Evolutionary conservation across 2,888 invertebrate genomes (phyloP).

Genomic region (Leptarthrus brevirostris): DNA sequence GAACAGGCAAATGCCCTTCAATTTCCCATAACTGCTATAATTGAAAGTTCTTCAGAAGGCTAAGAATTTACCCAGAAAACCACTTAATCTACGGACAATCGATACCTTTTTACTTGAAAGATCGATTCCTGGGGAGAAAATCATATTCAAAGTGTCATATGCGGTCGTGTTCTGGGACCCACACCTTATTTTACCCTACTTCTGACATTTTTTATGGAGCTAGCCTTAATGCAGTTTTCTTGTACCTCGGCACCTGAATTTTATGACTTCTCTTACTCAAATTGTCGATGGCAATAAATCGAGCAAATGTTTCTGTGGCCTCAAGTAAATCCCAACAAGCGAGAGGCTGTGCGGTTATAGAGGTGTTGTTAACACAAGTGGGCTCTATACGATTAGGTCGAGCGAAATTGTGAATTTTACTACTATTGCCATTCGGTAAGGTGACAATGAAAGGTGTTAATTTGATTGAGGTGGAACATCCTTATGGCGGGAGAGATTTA

Average conservation of each 20-base stretch:
- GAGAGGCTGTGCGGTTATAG: not conserved
- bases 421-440: not conserved
- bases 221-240: conserved; percentile 24
- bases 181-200: not conserved
- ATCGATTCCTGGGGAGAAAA: no score
- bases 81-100: no score
- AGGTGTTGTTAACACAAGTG: conserved; percentile 6
- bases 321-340: not conserved
- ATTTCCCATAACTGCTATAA: no score
- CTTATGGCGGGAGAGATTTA: conserved; percentile 5
- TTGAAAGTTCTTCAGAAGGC: no score
- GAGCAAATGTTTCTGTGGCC: conserved; percentile 7
- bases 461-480: conserved; percentile 15
- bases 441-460: conserved; percentile 23
- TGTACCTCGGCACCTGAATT: not conserved
- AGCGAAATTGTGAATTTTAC: conserved; percentile 22
- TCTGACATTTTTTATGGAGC: not conserved
- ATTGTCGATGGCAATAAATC: conserved; percentile 30
- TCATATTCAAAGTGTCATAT: conserved; percentile 1
- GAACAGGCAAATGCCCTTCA: no score
- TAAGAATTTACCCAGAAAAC: no score
- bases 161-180: not conserved
- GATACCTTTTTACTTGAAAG: no score
- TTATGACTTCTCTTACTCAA: conserved; percentile 32
- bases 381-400: not conserved